Conservation (phyloP, 1,140 invertebrate genomes). For the Hylaeus anthracinus region DNA sequence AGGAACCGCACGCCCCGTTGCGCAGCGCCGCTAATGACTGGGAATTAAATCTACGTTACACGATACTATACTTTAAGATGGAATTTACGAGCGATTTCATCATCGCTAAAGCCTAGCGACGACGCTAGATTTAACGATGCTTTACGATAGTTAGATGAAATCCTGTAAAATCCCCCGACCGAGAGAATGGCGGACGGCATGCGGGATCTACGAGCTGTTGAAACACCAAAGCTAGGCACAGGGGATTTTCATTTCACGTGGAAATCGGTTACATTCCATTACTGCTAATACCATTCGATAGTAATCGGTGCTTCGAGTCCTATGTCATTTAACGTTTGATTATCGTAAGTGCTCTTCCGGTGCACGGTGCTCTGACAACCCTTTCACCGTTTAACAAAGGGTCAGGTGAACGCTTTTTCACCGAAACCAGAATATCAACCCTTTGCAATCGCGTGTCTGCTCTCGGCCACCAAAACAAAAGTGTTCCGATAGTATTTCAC, state of each 20-base stretch:
- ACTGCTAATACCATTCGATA: not conserved
- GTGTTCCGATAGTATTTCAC: no score
- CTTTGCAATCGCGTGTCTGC: no score
- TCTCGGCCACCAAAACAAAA: no score
- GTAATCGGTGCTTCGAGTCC: not conserved
- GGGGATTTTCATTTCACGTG: not conserved
- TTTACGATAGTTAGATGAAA: slow-evolving; percentile 20
- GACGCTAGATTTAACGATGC: slow-evolving; percentile 2
- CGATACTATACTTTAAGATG: not conserved
- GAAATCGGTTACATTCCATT: not conserved
- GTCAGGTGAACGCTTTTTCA: no score
- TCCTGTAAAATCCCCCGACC: not conserved
- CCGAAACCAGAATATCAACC: no score
- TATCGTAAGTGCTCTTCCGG: not conserved
- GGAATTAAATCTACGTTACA: not conserved
- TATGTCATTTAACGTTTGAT: not conserved
- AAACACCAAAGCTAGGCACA: not conserved
- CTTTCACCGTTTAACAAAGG: not conserved
- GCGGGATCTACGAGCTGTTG: not conserved
- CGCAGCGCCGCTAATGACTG: not conserved
- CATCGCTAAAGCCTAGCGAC: not conserved
- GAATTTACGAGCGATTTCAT: not conserved
- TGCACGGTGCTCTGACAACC: not conserved
- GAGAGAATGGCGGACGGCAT: not conserved
- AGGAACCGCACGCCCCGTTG: not conserved